Conservation (phyloP, 2,888 invertebrate species). For the Digitonthophagus gazella region DNA sequence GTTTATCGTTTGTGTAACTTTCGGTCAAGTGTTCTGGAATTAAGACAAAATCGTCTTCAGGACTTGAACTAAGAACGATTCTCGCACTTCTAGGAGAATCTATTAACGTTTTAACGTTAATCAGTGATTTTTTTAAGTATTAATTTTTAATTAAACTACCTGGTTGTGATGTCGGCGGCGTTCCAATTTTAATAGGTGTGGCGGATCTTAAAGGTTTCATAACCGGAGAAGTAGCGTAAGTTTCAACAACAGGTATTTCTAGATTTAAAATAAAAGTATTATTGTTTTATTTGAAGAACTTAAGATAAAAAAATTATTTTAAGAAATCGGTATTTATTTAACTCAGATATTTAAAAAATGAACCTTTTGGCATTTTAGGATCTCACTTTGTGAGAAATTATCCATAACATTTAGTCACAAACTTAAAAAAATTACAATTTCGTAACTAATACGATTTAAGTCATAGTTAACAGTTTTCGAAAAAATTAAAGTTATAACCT, state of each 20-base stretch:
- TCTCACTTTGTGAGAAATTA: no score
- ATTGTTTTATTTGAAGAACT: no score
- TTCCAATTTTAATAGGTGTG: slow-evolving; percentile 44
- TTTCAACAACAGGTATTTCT: slow-evolving; percentile 30
- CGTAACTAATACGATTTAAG: no score
- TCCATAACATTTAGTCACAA: no score
- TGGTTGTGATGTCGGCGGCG: slow-evolving; percentile 45
- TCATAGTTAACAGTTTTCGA: no score
- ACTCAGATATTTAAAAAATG: no score
- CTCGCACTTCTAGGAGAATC: slow-evolving; percentile 49
- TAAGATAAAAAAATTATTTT: no score
- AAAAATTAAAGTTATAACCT: no score
- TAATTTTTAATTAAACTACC: slow-evolving; percentile 36
- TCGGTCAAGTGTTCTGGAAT: slow-evolving; percentile 62
- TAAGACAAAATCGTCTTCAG: slow-evolving; percentile 81
- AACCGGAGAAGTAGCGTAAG: slow-evolving; percentile 43
- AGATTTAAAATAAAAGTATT: no score
- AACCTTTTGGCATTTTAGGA: no score
- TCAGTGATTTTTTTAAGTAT: not conserved
- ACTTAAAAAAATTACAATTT: no score
- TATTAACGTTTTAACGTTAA: slow-evolving; percentile 35
- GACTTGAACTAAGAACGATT: slow-evolving; percentile 57
- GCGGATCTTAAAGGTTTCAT: slow-evolving; percentile 34
- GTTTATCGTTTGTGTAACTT: slow-evolving; percentile 39
- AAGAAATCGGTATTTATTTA: no score